Evolutionary conservation across 2,888 invertebrate species (phyloP), one percentile per base, ranked within the genome.

Genomic region (Ceraclea dissimilis): DNA sequence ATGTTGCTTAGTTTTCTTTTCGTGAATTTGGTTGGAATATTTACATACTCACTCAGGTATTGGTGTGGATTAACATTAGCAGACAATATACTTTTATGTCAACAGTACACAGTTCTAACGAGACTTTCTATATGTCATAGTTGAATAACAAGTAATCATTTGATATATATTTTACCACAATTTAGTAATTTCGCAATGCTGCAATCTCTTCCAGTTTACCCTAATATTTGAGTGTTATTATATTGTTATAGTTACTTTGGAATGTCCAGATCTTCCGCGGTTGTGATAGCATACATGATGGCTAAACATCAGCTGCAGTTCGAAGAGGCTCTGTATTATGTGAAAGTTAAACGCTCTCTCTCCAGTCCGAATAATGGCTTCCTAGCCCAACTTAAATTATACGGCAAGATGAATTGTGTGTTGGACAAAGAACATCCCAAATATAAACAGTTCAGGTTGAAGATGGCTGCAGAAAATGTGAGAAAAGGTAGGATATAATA

Each of bases 261-360:
- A 13, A 87, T 93, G 2, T 95, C 94, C 1, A 81, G 95, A 53
- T 94, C 94, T 69, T 90, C 93, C 0, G 86, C 93, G 0, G 78
- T 93, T 2, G 88, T 93, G 0, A 85, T 93, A 56, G 93, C 90
- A 0, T 93, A 86, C 69, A 72, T 93, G 11, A 95, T 95, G 95
- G 86, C 88, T 67, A 90, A 88, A 64, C 83, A 90, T 67, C 72
- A 81, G n/a, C 69, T 90, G 46, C 80, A 82, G 56, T 88, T 85
- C 64, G 77, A 81, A 33, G 84, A 87, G 50, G 92, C 93, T 0
- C 84, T 85, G 58, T 62, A 62, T 1, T 67, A 81, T 61, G 88
- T 90, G 0, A 85, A 85, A 69, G 70, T 75, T n/a, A 87, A 85
- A 68, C 76, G 91, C 2, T 79, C 80, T 39, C 85, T 85, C 65